These are phyloP conservation scores for Xenotilapia leptura DNA, from an alignment of 2,113 vertebrate species.

Conservation along the genomic window DNA sequence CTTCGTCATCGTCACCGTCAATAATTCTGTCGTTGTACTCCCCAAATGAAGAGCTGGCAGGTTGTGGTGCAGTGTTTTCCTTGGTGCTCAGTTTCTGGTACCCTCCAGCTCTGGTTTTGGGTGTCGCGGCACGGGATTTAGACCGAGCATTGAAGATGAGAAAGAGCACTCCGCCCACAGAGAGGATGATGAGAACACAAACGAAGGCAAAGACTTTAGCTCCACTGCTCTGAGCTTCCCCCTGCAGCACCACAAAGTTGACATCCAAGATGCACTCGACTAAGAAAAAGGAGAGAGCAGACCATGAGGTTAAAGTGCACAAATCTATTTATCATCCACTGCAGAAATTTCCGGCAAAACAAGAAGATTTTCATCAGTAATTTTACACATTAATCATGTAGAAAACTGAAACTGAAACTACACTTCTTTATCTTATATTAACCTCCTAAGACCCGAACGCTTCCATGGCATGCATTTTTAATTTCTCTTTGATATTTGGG, in stretches of 20 bases:
- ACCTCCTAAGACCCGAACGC: background rate
- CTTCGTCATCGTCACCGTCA: constrained; percentile 47
- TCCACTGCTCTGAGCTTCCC: background rate
- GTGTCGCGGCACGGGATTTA: background rate
- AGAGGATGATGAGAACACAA: constrained; percentile 68
- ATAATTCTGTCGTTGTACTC: constrained; percentile 77
- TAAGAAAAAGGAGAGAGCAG: constrained; percentile 17
- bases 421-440: background rate
- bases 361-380: background rate
- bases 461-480: too few relatives aligned
- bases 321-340: background rate
- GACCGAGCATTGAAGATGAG: constrained; percentile 67
- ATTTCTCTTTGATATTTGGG: too few relatives aligned
- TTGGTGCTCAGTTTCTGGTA: constrained; percentile 79
- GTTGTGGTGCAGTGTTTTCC: background rate
- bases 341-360: background rate
- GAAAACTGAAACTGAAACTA: background rate
- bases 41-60: constrained; percentile 51
- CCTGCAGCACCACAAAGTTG: constrained; percentile 33
- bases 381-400: background rate
- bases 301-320: background rate
- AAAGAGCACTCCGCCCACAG: constrained; percentile 63
- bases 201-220: constrained; percentile 53
- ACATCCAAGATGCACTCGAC: constrained; percentile 76
- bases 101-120: constrained; percentile 48